A percentile compares a stretch with the other conserved stretches of the same genome.
phyloP scores from a whole-genome alignment of 2,113 vertebrate genomes.

The Nipponia nippon region DNA sequence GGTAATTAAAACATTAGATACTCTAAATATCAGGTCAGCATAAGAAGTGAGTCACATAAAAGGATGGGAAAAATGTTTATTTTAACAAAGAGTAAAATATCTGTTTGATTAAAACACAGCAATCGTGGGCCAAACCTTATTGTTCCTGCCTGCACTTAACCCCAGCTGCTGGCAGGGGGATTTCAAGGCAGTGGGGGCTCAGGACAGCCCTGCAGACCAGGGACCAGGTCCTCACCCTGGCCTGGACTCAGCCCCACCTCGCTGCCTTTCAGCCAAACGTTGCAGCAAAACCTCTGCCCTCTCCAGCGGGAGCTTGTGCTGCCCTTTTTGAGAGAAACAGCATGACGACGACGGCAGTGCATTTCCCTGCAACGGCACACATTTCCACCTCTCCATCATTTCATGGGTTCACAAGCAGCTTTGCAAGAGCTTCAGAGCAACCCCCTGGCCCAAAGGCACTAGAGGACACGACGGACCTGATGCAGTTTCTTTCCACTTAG shows the following conservation, averaged over 20 bases:
- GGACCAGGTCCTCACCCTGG: not conserved
- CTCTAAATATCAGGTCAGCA: not conserved
- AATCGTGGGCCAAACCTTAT: not conserved
- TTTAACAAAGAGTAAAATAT: not conserved
- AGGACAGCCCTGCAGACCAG: not conserved
- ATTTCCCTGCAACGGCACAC: not conserved
- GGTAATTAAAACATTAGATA: slow-evolving; percentile 16
- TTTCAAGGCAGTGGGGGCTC: not conserved
- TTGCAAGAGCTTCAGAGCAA: not conserved
- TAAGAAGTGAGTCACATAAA: slow-evolving; percentile 12
- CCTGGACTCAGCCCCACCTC: not conserved
- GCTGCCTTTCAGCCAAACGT: not conserved
- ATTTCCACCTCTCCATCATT: not conserved
- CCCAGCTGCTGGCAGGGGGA: not conserved
- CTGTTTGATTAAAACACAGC: not conserved
- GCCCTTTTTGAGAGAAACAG: not conserved
- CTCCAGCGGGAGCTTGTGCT: not conserved
- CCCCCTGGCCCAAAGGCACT: not conserved
- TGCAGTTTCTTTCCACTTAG: not conserved
- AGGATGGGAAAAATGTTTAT: slow-evolving; percentile 1
- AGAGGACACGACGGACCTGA: fast-evolving
- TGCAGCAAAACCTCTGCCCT: not conserved
- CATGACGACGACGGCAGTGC: fast-evolving
- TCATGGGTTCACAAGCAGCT: not conserved
- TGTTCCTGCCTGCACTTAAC: not conserved